Base-by-base conservation (phyloP, 2,797 vertebrate species). In the Myotis findleyi region DNA sequence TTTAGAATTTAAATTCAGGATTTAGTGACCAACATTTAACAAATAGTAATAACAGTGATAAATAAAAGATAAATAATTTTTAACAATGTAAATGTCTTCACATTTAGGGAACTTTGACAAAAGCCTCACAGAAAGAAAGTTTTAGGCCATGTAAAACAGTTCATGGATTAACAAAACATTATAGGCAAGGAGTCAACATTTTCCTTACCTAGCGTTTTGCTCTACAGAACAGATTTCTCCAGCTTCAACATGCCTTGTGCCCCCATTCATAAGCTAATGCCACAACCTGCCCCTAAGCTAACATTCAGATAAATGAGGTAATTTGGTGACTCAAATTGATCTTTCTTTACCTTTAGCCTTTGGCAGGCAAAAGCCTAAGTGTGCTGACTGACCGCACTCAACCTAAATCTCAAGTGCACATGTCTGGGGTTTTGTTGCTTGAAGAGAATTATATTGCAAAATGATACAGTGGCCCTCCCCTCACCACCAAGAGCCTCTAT, bases 1-100 rank as follows among this genome's bases (percentile, higher is more conserved):
- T 38, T 94, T 89, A 53, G 23, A 86, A 77, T 89, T 91, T 68
- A 88, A 86, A 89, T 66, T 88, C 11, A 44, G 27, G 41, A 95
- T 77, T 76, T 96, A 94, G 72, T 77, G 38, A 77, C 6, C 23
- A 76, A 71, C 12, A 77, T 68, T 72, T 89, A 81, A 55, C 9
- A 84, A 80, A 57, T 8, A 90, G 30, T 44, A 33, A 53, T 33
- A 57, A 76, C 1, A 41, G 9, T 59, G 47, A 49, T 92, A 82
- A 92, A 87, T 80, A 14, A 79, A 84, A 89, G 27, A 92, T 14
- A 88, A 81, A 88, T 51, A 44, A n/a, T 64, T 81, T 88, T 23
- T 64, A 47, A 27, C 5, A 41, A 66, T 47, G 23, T 87, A 75
- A 87, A 73, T 57, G 16, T 66, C 36, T 85, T 91, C 20, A 72